These are phyloP conservation scores for Brachyptera putata DNA, from an alignment of 2,888 invertebrate genomes.

Conservation along the genomic window DNA sequence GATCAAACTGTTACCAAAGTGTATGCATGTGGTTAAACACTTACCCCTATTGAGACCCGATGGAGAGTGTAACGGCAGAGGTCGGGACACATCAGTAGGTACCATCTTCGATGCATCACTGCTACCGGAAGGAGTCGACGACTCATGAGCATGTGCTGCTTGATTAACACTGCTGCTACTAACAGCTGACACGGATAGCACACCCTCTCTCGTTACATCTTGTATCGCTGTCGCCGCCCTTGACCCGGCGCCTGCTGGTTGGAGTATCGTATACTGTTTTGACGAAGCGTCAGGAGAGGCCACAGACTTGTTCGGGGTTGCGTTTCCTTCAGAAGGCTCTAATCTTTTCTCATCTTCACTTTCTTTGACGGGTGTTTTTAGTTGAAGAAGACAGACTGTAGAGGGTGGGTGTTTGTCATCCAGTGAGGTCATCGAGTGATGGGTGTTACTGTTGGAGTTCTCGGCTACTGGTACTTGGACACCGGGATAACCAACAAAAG, in stretches of 20 bases:
- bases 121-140: background rate
- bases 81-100: constrained; percentile 26
- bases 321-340: constrained; percentile 52
- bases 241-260: constrained; percentile 76
- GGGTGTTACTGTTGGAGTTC: background rate
- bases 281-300: constrained; percentile 46
- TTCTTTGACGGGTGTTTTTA: constrained; percentile 43
- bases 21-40: constrained; percentile 35
- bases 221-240: constrained; percentile 78
- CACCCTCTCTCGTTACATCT: constrained; percentile 66
- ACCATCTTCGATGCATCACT: constrained; percentile 26
- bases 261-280: constrained; percentile 83
- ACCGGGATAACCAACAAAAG: constrained; percentile 68
- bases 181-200: constrained; percentile 56
- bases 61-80: constrained; percentile 56
- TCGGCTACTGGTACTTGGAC: constrained; percentile 17
- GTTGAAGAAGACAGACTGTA: constrained; percentile 46
- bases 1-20: constrained; percentile 16
- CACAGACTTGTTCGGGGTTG: constrained; percentile 4
- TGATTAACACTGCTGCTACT: constrained; percentile 15
- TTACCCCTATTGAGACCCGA: constrained; percentile 74
- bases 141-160: background rate
- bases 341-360: constrained; percentile 22
- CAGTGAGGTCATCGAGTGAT: constrained; percentile 29
- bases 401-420: constrained; percentile 44